Evolutionary conservation across 2,797 vertebrate genomes (phyloP), one percentile per base, ranked within the genome.

Genomic region (Myotis pilosus): DNA sequence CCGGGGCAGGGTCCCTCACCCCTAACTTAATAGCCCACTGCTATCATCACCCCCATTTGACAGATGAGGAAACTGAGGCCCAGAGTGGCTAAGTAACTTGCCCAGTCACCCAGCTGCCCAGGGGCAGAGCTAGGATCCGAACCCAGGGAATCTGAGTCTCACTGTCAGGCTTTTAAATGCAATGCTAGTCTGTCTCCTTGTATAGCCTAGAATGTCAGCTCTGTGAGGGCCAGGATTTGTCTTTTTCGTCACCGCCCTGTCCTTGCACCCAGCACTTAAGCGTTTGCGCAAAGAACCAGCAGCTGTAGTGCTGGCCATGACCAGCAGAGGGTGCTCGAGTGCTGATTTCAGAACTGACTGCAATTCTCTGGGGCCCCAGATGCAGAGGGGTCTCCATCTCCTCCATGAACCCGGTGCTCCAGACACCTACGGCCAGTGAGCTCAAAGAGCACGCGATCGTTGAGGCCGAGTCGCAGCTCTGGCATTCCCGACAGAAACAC

Each of bases 401-500:
- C 12, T 25, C 8, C 7, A 3, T 0, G 25, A 15, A 2, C 8
- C 23, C 53, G 8, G 38, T 6, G 17, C 36, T 17, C 75, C 0
- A 0, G 51, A 60, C 82, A 96, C 98, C 96, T 98, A 99, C 99
- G 99, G 94, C 99, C 99, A 0, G 99, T 99, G 88, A 99, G 98
- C 89, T 99, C 98, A 69, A 99, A 99, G 36, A 99, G 99, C 93
- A 99, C 99, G 0, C 99, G 98, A 95, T 99, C 99, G 1, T 99
- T 99, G 85, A 99, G 98, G 75, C 99, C 99, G 11, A 99, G 98
- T 25, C 99, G 98, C 69, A 99, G 98, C 96, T 99, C 99, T 0
- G 99, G 99, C 99, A 99, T 99, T 47, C 99, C 99, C 0, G 99
- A 99, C 64, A 99, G 98, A 98, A 99, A 99, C 22, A 99, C 99